Conservation (phyloP, 2,113 vertebrate species). For the Numida meleagris region DNA sequence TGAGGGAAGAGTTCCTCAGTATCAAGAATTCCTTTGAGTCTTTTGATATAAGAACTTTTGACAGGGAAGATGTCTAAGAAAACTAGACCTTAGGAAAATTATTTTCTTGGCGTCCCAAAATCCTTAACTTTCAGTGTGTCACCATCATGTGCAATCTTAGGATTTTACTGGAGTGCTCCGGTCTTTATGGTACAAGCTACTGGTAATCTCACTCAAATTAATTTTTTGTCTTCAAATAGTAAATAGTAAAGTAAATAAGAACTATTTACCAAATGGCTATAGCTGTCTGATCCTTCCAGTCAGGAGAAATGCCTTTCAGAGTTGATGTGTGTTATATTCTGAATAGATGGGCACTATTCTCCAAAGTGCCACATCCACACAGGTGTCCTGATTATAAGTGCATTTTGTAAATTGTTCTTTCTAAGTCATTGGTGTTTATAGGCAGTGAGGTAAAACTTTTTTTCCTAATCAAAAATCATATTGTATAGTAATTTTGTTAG, state of each 20-base stretch:
- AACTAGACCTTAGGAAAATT: background rate
- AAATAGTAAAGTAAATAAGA: background rate
- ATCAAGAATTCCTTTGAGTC: background rate
- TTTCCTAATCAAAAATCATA: background rate
- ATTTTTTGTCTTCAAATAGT: background rate
- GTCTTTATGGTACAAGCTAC: background rate
- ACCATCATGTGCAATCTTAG: background rate
- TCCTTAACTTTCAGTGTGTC: background rate
- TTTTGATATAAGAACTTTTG: background rate
- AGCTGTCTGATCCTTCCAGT: background rate
- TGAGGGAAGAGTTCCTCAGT: background rate
- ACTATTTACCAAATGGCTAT: background rate
- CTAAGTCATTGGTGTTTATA: background rate
- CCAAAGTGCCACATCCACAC: background rate
- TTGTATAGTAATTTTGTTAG: background rate
- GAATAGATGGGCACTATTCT: background rate
- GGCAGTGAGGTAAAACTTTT: background rate
- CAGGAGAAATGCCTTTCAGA: background rate
- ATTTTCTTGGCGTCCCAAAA: background rate
- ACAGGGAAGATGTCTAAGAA: background rate
- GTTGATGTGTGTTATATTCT: accelerated
- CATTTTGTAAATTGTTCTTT: background rate
- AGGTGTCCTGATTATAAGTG: background rate
- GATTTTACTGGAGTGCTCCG: background rate
- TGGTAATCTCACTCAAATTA: background rate